Conservation (phyloP, 1,140 invertebrate species). For the Pomacea maculata region DNA sequence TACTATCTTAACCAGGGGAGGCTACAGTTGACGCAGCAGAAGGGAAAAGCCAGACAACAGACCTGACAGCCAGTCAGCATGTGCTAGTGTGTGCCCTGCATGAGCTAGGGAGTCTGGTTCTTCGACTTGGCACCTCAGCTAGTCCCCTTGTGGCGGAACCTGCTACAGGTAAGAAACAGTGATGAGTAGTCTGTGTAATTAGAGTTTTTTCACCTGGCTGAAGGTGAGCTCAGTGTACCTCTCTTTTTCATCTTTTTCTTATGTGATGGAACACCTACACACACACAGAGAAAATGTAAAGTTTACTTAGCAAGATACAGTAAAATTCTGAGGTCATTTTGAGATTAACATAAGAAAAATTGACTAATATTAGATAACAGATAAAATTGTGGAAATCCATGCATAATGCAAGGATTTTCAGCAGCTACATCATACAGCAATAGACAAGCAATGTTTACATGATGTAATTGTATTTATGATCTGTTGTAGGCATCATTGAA, state of each 20-base stretch:
- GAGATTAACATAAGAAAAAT: too few species aligned
- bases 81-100: slow-evolving; percentile 90
- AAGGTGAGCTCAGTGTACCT: too few species aligned
- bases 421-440: too few species aligned
- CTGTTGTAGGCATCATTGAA: slow-evolving; percentile 69
- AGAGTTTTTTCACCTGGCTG: neutral
- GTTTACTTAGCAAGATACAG: neutral
- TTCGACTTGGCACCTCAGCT: slow-evolving; percentile 90
- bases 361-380: too few species aligned
- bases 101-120: slow-evolving; percentile 79
- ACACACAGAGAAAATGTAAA: neutral
- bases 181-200: neutral
- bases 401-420: too few species aligned
- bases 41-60: slow-evolving; percentile 44
- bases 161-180: slow-evolving; percentile 74
- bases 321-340: neutral
- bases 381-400: too few species aligned
- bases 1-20: slow-evolving; percentile 41
- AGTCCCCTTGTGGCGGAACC: slow-evolving; percentile 88
- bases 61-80: slow-evolving; percentile 80
- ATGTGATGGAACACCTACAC: too few species aligned
- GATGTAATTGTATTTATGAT: too few species aligned
- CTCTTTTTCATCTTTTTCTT: too few species aligned
- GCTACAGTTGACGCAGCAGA: slow-evolving; percentile 52
- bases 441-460: too few species aligned